Evolutionary conservation across 1,140 invertebrate species (phyloP).

Genomic region (Microvelia longipes): DNA sequence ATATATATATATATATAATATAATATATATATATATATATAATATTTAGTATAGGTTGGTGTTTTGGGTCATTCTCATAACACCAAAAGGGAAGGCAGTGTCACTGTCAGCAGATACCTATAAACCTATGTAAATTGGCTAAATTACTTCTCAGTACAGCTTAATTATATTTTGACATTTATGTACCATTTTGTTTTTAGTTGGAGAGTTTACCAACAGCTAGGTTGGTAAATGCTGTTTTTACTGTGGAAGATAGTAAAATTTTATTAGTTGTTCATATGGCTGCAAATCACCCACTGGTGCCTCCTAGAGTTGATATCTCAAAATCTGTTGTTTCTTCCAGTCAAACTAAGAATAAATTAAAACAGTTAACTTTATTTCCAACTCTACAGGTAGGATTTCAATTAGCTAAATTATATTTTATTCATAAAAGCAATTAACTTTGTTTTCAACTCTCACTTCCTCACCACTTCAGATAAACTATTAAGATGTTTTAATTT

Average conservation of each 20-base stretch:
- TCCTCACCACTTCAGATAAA: too few relatives aligned
- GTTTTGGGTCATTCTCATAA: too few relatives aligned
- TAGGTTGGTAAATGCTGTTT: constrained; percentile 61
- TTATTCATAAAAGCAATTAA: neutral
- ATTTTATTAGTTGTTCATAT: constrained; percentile 64
- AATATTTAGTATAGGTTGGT: too few relatives aligned
- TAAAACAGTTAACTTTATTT: constrained; percentile 66
- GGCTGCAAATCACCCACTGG: constrained; percentile 65
- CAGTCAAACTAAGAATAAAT: constrained; percentile 39
- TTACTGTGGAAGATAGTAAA: constrained; percentile 63
- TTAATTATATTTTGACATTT: too few relatives aligned
- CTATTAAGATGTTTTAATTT: too few relatives aligned
- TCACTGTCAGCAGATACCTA: too few relatives aligned
- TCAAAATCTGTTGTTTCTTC: constrained; percentile 43
- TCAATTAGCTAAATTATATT: neutral
- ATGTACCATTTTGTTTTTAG: constrained; percentile 34
- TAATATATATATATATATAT: too few relatives aligned
- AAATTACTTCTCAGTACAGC: too few relatives aligned
- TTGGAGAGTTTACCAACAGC: constrained; percentile 50
- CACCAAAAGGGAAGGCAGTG: too few relatives aligned
- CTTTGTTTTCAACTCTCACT: too few relatives aligned
- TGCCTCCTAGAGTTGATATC: constrained; percentile 49
- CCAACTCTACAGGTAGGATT: constrained; percentile 54
- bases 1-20: too few relatives aligned
- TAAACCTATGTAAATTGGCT: too few relatives aligned